Conservation (phyloP, 2,113 vertebrate species). For the Salvelinus namaycush region DNA sequence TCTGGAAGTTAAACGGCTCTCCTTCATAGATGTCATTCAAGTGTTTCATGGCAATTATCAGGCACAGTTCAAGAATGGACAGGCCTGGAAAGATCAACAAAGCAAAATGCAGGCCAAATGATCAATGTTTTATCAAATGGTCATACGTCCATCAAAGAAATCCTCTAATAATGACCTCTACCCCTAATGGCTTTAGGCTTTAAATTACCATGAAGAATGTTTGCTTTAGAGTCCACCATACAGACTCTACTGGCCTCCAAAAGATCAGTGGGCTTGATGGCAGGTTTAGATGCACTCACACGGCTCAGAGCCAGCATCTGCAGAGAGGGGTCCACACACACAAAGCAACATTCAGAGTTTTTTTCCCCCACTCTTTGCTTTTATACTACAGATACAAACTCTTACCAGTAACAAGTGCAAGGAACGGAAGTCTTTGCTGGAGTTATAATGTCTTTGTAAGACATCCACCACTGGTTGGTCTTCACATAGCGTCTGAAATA, state of each 20-base stretch:
- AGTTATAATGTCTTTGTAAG: conserved; percentile 81
- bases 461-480: conserved; percentile 77
- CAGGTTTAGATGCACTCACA: conserved; percentile 71
- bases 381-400: background rate
- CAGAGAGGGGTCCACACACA: background rate
- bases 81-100: conserved; percentile 74
- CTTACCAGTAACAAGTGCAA: conserved; percentile 85
- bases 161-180: no score
- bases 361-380: background rate
- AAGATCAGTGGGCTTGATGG: conserved; percentile 75
- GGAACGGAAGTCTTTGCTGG: conserved; percentile 84
- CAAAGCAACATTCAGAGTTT: background rate
- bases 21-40: conserved; percentile 91
- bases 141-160: no score
- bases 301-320: conserved; percentile 83
- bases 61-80: conserved; percentile 92
- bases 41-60: conserved; percentile 98
- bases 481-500: conserved; percentile 77
- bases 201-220: conserved; percentile 86
- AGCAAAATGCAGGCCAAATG: no score
- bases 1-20: conserved; percentile 96
- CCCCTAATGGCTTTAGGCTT: conserved; percentile 41
- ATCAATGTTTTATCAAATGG: no score
- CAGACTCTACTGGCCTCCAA: conserved; percentile 81
- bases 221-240: conserved; percentile 82